Base-by-base conservation (phyloP, 2,113 vertebrate species). In the Gavialis gangeticus region DNA sequence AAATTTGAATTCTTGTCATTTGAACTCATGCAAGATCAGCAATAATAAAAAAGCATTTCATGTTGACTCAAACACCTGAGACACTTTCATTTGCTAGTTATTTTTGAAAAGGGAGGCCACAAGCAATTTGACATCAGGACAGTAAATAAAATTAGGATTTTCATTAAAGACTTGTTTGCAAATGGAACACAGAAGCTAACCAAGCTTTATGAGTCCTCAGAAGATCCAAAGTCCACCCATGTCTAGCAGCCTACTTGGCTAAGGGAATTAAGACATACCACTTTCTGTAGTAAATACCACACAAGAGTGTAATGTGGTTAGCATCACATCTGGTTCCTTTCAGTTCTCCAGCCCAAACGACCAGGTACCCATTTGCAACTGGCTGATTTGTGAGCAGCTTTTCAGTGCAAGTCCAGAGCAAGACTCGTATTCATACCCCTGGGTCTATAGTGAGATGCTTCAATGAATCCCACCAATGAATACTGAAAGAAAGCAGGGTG, bases 81-180 rank as follows among this genome's bases (percentile, higher is more conserved):
- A 19, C 54, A 85, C 91, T 30, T 15, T 91, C 82, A 85, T 83
- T 89, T 92, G 3, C 27, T 82, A 60, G 27, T 5, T 90, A 4
- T 78, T 92, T 94, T 75, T 87, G 57, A 86, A 91, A 91, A 95
- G 10, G 46, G 84, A 75, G 87, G 87, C 57, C 66, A 90, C 63
- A 67, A 93, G 79, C 67, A 85, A 82, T 62, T 37, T 75, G 64
- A 58, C 17, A 37, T 28, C 95, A 93, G 89, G 90, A 90, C 88
- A 79, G 88, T 87, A 86, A 88, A 79, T 93, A 92, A 95, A 92
- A 60, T 92, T 79, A 59, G 73, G 86, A 84, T 57, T 46, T 57
- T 91, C 75, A 87, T 64, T 94, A 73, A 94, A 91, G 69, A 87
- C 91, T 89, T 90, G 64, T 87, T 87, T 82, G 77, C 75, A 87